A percentile compares a stretch with the other conserved stretches of the same genome.
These are phyloP conservation scores for Automeris io DNA, from an alignment of 2,888 invertebrate species.

Conservation along the genomic window DNA sequence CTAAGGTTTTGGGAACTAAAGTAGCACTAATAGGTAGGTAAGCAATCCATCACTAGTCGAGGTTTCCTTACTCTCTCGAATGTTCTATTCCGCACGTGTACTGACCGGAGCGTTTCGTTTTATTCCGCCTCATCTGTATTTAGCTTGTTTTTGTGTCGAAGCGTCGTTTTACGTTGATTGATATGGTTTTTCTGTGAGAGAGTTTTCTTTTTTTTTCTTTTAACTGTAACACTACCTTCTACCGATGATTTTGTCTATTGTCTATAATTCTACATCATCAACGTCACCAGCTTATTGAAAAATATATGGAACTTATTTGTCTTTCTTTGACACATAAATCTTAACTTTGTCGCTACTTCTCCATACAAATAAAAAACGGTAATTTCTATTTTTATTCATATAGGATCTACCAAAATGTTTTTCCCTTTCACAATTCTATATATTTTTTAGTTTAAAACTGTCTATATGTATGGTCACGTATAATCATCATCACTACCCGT, in stretches of 20 bases:
- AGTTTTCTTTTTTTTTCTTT: background rate
- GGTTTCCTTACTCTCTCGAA: constrained; percentile 31
- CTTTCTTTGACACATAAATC: too few relatives aligned
- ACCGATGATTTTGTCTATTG: background rate
- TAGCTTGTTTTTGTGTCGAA: constrained; percentile 12
- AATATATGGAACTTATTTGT: too few relatives aligned
- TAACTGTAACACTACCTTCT: background rate
- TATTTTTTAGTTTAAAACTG: too few relatives aligned
- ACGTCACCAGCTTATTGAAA: too few relatives aligned
- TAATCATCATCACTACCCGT: too few relatives aligned
- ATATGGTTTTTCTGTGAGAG: constrained; percentile 13
- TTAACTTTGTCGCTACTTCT: too few relatives aligned
- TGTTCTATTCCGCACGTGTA: constrained; percentile 32
- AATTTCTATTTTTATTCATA: too few relatives aligned
- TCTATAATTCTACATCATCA: too few relatives aligned
- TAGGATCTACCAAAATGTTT: too few relatives aligned
- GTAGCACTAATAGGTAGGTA: constrained; percentile 34
- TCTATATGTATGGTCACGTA: too few relatives aligned
- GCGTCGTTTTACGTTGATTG: constrained; percentile 16
- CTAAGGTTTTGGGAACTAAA: constrained; percentile 8
- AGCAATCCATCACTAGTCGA: constrained; percentile 41
- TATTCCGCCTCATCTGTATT: constrained; percentile 19
- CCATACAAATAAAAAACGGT: too few relatives aligned
- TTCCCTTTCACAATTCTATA: too few relatives aligned
- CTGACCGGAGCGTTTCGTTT: constrained; percentile 22